Evolutionary conservation across 2,888 invertebrate genomes (phyloP).

Genomic region (Dolomedes plantarius): DNA sequence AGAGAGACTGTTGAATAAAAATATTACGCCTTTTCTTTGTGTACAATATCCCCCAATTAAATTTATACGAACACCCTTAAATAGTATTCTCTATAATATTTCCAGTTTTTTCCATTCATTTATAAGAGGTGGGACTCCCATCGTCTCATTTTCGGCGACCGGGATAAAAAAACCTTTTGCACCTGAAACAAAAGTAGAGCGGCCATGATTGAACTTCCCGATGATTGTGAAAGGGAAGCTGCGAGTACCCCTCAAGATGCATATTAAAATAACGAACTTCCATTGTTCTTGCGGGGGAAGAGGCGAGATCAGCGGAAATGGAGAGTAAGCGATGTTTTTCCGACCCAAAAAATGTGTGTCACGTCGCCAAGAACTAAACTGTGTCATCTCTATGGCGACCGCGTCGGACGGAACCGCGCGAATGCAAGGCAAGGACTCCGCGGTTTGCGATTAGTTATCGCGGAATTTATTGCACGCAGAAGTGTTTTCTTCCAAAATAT

Average conservation of each 20-base stretch:
- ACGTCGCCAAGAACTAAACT: slow-evolving; percentile 46
- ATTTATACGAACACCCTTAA: too few species aligned
- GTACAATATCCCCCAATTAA: too few species aligned
- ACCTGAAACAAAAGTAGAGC: too few species aligned
- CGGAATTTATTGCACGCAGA: slow-evolving; percentile 16
- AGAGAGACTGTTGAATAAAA: too few species aligned
- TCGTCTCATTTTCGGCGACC: too few species aligned
- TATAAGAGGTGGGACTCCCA: too few species aligned
- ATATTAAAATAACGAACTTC: slow-evolving; percentile 3
- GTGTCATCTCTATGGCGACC: slow-evolving; percentile 61
- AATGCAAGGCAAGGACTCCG: slow-evolving; percentile 5
- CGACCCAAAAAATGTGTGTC: slow-evolving; percentile 57
- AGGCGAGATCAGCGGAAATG: slow-evolving; percentile 9
- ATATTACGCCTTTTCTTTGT: too few species aligned
- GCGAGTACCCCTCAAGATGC: not conserved
- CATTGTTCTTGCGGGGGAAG: not conserved
- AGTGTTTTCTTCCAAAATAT: slow-evolving; percentile 7
- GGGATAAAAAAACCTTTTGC: too few species aligned
- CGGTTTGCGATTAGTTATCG: slow-evolving; percentile 19
- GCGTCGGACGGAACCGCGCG: not conserved
- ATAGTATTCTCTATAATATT: too few species aligned
- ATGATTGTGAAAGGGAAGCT: too few species aligned
- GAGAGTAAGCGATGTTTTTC: slow-evolving; percentile 25
- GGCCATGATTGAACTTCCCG: too few species aligned
- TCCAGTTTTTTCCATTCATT: too few species aligned